Evolutionary conservation across 2,113 vertebrate genomes (phyloP), one percentile per base, ranked within the genome.

Genomic region (Physeter macrocephalus): DNA sequence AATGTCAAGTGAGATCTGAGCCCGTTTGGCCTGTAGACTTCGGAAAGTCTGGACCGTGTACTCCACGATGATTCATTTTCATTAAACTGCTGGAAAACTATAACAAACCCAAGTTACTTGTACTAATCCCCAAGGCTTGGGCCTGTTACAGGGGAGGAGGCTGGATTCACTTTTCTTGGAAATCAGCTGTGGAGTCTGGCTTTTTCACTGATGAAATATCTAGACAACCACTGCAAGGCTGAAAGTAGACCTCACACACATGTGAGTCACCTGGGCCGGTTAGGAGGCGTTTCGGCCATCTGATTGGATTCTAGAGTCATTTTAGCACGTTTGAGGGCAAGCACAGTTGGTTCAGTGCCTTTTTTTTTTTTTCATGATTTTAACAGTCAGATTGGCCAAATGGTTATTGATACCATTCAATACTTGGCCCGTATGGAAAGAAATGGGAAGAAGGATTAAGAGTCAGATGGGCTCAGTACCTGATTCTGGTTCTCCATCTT

Each of bases 1-100:
- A 90, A 83, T 93, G 96, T 90, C 95, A 95, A 89, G 93, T 61
- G 80, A 39, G 96, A 94, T 72, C 49, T 83, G 41, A 84, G 75
- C n/a, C 95, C 61, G 0, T 77, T 80, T 97, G 81, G 86, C 46
- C 34, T 25, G 0, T 17, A n/a, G 95, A 34, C 67, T 64, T 84
- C 0, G 27, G 93, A 94, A 96, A 97, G 52, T 43, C 78, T 97
- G 86, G 91, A 64, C 17, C 27, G 2, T 43, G 39, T 52, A 18
- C 82, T 46, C 57, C 2, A 49, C 0, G 8, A 90, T 93, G 94
- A 97, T 74, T 97, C 93, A 88, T 27, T 88, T 23, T 78, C 92
- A 90, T 39, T 71, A 97, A 97, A 82, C 41, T 87, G 78, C 46
- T 77, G 71, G 62, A 97, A 93, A n/a, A 78, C 46, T 72, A 77